Evolutionary conservation across 2,113 vertebrate genomes (phyloP), one percentile per base, ranked within the genome.

Genomic region (Cnemophilus loriae): DNA sequence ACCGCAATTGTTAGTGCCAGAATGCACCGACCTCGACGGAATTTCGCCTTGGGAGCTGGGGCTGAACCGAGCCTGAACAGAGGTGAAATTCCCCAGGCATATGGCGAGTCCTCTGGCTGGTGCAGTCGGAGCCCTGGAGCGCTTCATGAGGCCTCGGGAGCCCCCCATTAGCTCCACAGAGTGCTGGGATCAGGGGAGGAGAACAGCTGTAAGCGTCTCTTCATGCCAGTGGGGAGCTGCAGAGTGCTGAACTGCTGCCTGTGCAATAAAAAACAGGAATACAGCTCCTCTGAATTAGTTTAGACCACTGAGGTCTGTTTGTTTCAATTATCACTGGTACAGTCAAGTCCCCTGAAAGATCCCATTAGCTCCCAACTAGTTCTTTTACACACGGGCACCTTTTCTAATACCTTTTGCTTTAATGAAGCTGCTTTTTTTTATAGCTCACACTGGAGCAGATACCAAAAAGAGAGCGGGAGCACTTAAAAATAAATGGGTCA

Each of bases 271-370:
- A 84, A 90, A 32, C 56, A 89, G 75, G 52, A 85, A 53, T 35
- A 32, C 52, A 84, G 80, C 83, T 91, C 47, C 35, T 18, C 75
- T 71, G 93, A 91, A 86, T 86, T 55, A 57, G 65, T 44, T 35
- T 18, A 80, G 77, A 67, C 91, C 92, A 83, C 79, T 19, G 90
- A 90, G 77, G 35, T 97, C 91, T 90, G 80, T 94, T 97, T 91
- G 95, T 95, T 97, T 96, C 97, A 96, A 73, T 97, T 95, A 93
- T 77, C 76, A 59, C 33, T 7, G 60, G 82, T 83, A 87, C 69
- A 78, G 70, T 52, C 78, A 76, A 95, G 70, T 70, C 83, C 68
- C 75, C 60, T 74, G 68, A 90, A 91, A 88, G 74, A 82, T 60
- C 63, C 92, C 86, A 90, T 95, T 94, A 94, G 53, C 84, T 96